These are phyloP conservation scores for Tuta absoluta DNA, from an alignment of 2,888 invertebrate species.

Conservation along the genomic window DNA sequence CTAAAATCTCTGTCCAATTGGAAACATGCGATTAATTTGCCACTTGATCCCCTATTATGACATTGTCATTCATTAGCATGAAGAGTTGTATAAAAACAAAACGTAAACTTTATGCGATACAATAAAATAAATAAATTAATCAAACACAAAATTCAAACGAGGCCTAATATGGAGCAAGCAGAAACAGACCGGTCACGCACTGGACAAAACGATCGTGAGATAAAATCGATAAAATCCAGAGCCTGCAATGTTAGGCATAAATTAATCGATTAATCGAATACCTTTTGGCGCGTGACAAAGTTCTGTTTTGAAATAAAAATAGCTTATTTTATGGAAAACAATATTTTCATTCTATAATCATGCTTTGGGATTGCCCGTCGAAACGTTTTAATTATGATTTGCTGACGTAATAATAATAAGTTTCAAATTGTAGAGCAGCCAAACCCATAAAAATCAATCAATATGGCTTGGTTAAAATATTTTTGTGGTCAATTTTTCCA, in stretches of 20 bases:
- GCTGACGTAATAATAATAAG: background rate
- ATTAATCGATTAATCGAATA: conserved; percentile 63
- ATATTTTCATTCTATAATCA: background rate
- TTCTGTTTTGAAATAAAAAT: conserved; percentile 24
- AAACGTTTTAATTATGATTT: background rate
- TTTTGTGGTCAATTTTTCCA: conserved; percentile 47
- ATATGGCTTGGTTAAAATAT: conserved; percentile 35
- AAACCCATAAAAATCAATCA: conserved; percentile 22
- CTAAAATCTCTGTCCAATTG: too few relatives aligned
- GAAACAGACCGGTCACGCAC: conserved; percentile 43
- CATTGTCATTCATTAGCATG: too few relatives aligned
- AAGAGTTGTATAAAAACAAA: background rate
- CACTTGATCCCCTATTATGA: too few relatives aligned
- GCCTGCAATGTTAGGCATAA: conserved; percentile 59
- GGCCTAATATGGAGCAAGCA: conserved; percentile 9
- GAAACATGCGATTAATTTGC: too few relatives aligned
- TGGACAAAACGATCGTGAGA: conserved; percentile 39
- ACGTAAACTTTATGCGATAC: too few relatives aligned
- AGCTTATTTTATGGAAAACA: background rate
- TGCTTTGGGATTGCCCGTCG: background rate
- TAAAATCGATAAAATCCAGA: conserved; percentile 54
- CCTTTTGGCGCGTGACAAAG: conserved; percentile 31
- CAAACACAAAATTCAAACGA: conserved; percentile 13
- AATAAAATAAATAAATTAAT: background rate
- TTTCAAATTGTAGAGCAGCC: conserved; percentile 18